Base-by-base conservation (phyloP, 2,113 vertebrate genomes). In the Amia ocellicauda region DNA sequence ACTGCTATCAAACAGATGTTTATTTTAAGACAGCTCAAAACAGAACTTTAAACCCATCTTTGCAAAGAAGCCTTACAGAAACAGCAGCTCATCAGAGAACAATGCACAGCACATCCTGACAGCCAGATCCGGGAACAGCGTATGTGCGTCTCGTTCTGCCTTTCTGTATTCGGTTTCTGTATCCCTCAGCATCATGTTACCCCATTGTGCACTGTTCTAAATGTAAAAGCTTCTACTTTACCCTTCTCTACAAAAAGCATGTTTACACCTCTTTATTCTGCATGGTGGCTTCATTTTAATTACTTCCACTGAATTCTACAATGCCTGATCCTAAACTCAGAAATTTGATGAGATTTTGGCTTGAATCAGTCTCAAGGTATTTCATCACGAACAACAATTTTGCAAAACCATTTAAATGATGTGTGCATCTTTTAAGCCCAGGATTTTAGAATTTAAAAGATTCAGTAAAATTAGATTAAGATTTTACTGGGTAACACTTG, bases 301-400 rank as follows among this genome's bases (percentile, higher is more conserved):
- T 52, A 60, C 68, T 75, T 81, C 71, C 71, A 74, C 70, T 62
- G 62, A n/a, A n/a, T n/a, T n/a, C n/a, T n/a, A n/a, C n/a, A n/a
- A n/a, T n/a, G n/a, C n/a, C n/a, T n/a, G n/a, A n/a, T n/a, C n/a
- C n/a, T n/a, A n/a, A n/a, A n/a, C n/a, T n/a, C n/a, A n/a, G n/a
- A n/a, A n/a, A n/a, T n/a, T n/a, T n/a, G n/a, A n/a, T n/a, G n/a
- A n/a, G n/a, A n/a, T n/a, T n/a, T n/a, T n/a, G n/a, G n/a, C n/a
- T n/a, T n/a, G n/a, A n/a, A n/a, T n/a, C n/a, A n/a, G n/a, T n/a
- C n/a, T n/a, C n/a, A n/a, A n/a, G n/a, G n/a, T n/a, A n/a, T n/a
- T n/a, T n/a, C n/a, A n/a, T n/a, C n/a, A n/a, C n/a, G n/a, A n/a
- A n/a, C n/a, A n/a, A n/a, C n/a, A n/a, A n/a, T n/a, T n/a, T n/a